Base-by-base conservation (phyloP, 2,888 invertebrate species). In the Leptopilina myrica region DNA sequence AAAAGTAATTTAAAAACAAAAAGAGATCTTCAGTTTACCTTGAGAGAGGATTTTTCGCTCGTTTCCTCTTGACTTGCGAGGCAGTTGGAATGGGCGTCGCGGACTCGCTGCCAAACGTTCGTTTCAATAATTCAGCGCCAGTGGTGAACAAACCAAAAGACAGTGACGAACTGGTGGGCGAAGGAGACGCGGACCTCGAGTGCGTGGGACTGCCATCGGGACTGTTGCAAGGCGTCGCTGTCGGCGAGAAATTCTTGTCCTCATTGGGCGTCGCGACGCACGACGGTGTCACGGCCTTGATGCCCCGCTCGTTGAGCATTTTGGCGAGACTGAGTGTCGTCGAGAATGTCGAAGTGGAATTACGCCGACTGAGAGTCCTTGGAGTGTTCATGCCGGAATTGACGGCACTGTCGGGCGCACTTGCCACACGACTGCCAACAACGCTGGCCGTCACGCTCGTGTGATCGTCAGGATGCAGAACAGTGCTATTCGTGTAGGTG, bases 391-490 rank as follows among this genome's bases (percentile, higher is more conserved):
- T 87, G 53, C 90, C 88, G 62, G 92, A 88, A 85, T 91, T 87
- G 78, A 91, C 82, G 62, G 86, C 88, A 84, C 90, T 89, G 90
- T 91, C 89, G 86, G 93, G 85, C 87, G 89, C 95, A 84, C 94
- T 96, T 88, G 94, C 95, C 91, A 96, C 95, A 90, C 94, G 94
- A 82, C 95, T 95, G 64, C 94, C 94, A 40, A 93, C 92, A 62
- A 94, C 91, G 85, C 94, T 94, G 65, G 94, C 92, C 64, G 94
- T 94, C 11, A 95, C 95, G 82, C 94, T 94, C 79, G 95, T 95
- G 79, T 96, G 96, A 91, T 97, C 97, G 90, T 97, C 97, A 0
- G 98, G 98, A 92, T 98, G 98, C 92, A 97, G 94, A 15, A 98
- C 97, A 81, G 96, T 96, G 89, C 98, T 96, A 89, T 96, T 97